These are phyloP conservation scores for Sesamia nonagrioides DNA, from an alignment of 1,140 invertebrate genomes.

Conservation along the genomic window DNA sequence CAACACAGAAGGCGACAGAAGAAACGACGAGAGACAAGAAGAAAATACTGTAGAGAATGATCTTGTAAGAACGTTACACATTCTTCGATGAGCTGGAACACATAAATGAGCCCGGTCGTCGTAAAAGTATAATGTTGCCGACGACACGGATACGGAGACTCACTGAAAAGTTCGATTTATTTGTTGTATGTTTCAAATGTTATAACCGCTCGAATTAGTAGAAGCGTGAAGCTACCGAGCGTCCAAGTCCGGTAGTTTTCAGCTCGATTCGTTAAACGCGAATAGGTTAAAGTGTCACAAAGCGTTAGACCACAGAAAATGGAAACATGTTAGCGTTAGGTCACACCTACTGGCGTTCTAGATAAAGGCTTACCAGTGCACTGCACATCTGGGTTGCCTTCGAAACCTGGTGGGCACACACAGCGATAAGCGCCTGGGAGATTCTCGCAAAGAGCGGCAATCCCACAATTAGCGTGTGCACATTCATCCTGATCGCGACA, in stretches of 20 bases:
- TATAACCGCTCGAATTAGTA: conserved; percentile 74
- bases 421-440: conserved; percentile 93
- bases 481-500: conserved; percentile 94
- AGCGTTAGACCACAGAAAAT: conserved; percentile 78
- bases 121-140: conserved; percentile 40
- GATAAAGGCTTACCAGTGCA: conserved; percentile 94
- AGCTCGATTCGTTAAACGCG: conserved; percentile 67
- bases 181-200: conserved; percentile 58
- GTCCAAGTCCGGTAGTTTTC: conserved; percentile 71
- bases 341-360: conserved; percentile 89
- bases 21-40: conserved; percentile 56
- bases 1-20: conserved; percentile 62
- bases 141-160: conserved; percentile 45
- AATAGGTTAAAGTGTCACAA: conserved; percentile 62
- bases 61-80: conserved; percentile 1
- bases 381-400: conserved; percentile 90
- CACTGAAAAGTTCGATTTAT: conserved; percentile 67
- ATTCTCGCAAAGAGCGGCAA: conserved; percentile 93
- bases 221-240: conserved; percentile 81
- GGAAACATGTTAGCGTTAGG: conserved; percentile 62
- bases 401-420: conserved; percentile 93
- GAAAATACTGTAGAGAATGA: conserved; percentile 52
- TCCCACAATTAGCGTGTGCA: conserved; percentile 92
- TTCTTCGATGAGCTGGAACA: conserved; percentile 27
- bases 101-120: conserved; percentile 19